Base-by-base conservation (phyloP, 2,113 vertebrate species). In the Tetrao urogallus region DNA sequence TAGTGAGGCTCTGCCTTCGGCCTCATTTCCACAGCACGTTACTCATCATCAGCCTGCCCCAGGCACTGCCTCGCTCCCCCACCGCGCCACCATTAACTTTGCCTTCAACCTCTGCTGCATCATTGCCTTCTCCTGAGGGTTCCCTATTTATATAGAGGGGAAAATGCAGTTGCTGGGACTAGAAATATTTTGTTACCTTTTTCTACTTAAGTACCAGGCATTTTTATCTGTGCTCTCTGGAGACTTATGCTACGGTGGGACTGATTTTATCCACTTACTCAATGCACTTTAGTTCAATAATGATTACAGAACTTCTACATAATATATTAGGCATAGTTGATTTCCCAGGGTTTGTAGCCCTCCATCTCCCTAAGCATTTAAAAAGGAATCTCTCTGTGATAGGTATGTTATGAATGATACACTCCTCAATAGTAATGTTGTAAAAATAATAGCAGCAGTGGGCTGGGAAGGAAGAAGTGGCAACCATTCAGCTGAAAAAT, bases 191-290 rank as follows among this genome's bases (percentile, higher is more conserved):
- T 97, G 95, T 96, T 97, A 81, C 82, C 89, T 96, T 82, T 96
- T 97, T 90, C 27, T 92, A 90, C 96, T 95, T 92, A 96, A 96
- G 96, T 95, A 95, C 73, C 48, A 97, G 92, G 94, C 92, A 94
- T 94, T 97, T 97, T 97, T 97, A 95, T 97, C 93, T 96, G 87
- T 96, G 96, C 86, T 97, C 97, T 97, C 98, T 97, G 96, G 97
- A 97, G 97, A 97, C 84, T 95, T 95, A 78, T 76, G 93, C 92
- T 96, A 97, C 92, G 93, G 94, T 97, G 94, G 97, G 96, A 96
- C 97, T 96, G 96, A 97, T 97, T 97, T 97, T 96, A 98, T 97
- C 97, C 96, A 96, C 95, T 98, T 97, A 96, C 92, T 96, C 96
- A 97, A 94, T 93, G 95, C 95, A 96, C 95, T 95, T 96, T 95